These are phyloP conservation scores for Microctonus aethiopoides DNA, from an alignment of 2,888 invertebrate genomes.

Conservation along the genomic window DNA sequence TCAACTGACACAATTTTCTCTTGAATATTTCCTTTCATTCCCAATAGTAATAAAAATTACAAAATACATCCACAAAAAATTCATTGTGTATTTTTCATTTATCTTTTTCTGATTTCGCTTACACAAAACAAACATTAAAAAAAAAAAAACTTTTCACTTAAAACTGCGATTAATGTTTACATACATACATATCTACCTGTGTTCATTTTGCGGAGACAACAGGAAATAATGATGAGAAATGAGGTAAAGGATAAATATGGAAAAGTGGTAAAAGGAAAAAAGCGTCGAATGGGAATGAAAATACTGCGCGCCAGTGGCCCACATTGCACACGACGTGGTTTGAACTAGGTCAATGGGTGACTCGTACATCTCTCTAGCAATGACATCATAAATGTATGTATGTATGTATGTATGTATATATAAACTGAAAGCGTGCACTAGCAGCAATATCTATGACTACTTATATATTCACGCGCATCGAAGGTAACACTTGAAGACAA, in stretches of 20 bases:
- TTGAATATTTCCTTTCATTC: too few species aligned
- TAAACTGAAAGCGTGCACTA: slow-evolving; percentile 40
- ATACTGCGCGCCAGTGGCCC: slow-evolving; percentile 10
- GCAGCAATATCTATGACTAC: slow-evolving; percentile 41
- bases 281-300: not conserved
- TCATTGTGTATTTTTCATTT: too few species aligned
- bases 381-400: too few species aligned
- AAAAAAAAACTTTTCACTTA: too few species aligned
- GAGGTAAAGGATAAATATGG: not conserved
- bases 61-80: too few species aligned
- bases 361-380: slow-evolving; percentile 30
- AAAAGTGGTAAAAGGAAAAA: not conserved
- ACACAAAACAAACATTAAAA: too few species aligned
- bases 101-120: too few species aligned
- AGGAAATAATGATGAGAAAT: slow-evolving; percentile 2
- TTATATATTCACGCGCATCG: slow-evolving; percentile 34
- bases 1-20: too few species aligned
- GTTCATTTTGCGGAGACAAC: not conserved
- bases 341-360: slow-evolving; percentile 62
- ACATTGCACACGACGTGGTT: not conserved
- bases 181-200: not conserved
- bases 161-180: not conserved
- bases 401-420: slow-evolving; percentile 50
- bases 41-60: too few species aligned
- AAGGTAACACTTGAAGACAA: slow-evolving; percentile 23